phyloP scores from a whole-genome alignment of 1,140 invertebrate species.

The Euura saliciscinereae region DNA sequence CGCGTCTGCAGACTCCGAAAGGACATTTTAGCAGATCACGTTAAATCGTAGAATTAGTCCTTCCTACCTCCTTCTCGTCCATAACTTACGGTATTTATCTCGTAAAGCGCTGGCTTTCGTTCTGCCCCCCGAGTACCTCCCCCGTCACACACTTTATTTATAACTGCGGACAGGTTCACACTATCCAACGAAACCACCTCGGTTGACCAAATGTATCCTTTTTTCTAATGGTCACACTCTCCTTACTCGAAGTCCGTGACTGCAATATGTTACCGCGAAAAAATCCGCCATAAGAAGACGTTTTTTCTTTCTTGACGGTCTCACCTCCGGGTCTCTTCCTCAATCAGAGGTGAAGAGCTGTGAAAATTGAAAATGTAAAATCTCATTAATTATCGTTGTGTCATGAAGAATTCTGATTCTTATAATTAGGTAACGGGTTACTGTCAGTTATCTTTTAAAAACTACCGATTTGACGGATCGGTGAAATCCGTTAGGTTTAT shows the following conservation, averaged over 20 bases:
- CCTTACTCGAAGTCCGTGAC: too few species aligned
- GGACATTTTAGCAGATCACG: conserved; percentile 40
- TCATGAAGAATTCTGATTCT: too few species aligned
- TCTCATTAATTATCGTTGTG: too few species aligned
- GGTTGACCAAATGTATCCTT: background rate
- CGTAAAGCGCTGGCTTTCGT: conserved; percentile 40
- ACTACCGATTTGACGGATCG: too few species aligned
- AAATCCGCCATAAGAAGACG: background rate
- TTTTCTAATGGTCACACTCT: background rate
- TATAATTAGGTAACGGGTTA: too few species aligned
- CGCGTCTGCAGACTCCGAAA: background rate
- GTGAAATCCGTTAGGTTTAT: too few species aligned
- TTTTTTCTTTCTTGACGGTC: background rate
- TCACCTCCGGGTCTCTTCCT: too few species aligned
- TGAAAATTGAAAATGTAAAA: too few species aligned
- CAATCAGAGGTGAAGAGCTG: too few species aligned
- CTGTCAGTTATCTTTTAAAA: too few species aligned
- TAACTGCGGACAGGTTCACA: conserved; percentile 47
- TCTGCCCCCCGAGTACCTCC: conserved; percentile 33
- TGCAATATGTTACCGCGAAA: background rate
- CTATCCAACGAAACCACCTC: conserved; percentile 14
- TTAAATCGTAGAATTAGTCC: conserved; percentile 49
- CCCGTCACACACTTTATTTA: conserved; percentile 41
- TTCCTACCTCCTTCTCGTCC: conserved; percentile 21
- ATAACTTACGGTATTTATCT: conserved; percentile 52